A percentile compares a stretch with the other conserved stretches of the same genome.
Conservation (phyloP, 2,888 invertebrate species). For the Plebejus anna region DNA sequence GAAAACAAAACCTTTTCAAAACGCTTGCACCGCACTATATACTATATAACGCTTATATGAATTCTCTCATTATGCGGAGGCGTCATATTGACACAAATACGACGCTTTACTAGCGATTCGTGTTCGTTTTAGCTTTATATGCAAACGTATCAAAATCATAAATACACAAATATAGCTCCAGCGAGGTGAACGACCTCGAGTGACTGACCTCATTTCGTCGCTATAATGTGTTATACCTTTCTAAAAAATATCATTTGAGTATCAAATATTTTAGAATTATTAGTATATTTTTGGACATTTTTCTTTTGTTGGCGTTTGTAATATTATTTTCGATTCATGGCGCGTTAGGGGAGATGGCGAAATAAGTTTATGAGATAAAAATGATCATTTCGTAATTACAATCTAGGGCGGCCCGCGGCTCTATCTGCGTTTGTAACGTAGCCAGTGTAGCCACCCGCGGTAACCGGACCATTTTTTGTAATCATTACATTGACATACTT, state of each 20-base stretch:
- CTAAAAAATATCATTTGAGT: constrained; percentile 19
- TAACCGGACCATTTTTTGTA: constrained; percentile 52
- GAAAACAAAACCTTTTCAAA: constrained; percentile 73
- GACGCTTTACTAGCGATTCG: constrained; percentile 17
- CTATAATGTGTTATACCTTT: constrained; percentile 26
- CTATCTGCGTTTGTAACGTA: constrained; percentile 60
- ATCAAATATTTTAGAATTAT: neutral
- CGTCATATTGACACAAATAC: constrained; percentile 26
- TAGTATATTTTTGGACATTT: neutral
- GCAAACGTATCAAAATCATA: constrained; percentile 20
- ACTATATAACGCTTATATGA: constrained; percentile 34
- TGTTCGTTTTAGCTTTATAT: constrained; percentile 17
- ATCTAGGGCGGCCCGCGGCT: constrained; percentile 58
- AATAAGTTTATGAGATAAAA: constrained; percentile 26
- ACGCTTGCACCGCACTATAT: constrained; percentile 43
- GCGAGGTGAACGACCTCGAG: constrained; percentile 26
- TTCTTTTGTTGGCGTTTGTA: neutral
- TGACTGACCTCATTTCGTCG: constrained; percentile 24
- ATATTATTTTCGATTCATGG: neutral
- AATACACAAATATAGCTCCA: constrained; percentile 23
- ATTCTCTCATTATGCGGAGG: constrained; percentile 30
- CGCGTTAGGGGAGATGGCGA: constrained; percentile 20
- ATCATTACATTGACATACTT: constrained; percentile 57
- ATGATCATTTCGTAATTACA: constrained; percentile 52
- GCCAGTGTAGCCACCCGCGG: constrained; percentile 46